A percentile compares a stretch with the other conserved stretches of the same genome.
Evolutionary conservation across 2,797 vertebrate species (phyloP).

Genomic region (Channallabes apus): DNA sequence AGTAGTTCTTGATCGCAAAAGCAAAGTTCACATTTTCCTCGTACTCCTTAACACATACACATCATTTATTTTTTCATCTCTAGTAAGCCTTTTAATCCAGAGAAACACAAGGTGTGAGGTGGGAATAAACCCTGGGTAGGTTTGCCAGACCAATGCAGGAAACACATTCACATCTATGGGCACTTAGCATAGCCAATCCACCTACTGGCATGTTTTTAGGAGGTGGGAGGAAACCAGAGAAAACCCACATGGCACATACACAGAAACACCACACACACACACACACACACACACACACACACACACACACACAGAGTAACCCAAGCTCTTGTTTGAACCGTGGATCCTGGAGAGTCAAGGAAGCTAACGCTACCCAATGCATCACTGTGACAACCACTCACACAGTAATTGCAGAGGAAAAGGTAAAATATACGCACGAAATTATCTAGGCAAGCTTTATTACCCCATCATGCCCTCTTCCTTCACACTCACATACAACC

Average conservation of each 20-base stretch:
- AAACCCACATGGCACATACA: not conserved
- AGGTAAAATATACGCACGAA: not conserved
- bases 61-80: not conserved
- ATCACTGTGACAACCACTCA: not conserved
- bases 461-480: not conserved
- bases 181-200: not conserved
- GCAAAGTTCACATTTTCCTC: slow-evolving; percentile 21
- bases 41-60: slow-evolving; percentile 6
- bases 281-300: not conserved
- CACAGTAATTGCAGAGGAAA: not conserved
- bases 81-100: not conserved
- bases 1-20: not conserved
- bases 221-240: not conserved
- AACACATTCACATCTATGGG: not conserved
- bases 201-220: not conserved
- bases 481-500: not conserved
- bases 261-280: not conserved
- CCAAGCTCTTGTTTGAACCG: not conserved
- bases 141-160: not conserved
- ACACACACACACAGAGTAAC: not conserved
- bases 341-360: not conserved
- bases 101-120: not conserved
- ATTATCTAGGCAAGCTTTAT: not conserved
- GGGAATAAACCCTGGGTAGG: slow-evolving; percentile 3
- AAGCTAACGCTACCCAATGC: not conserved